A percentile compares a stretch with the other conserved stretches of the same genome.
Evolutionary conservation across 2,113 vertebrate genomes (phyloP).

Genomic region (Henicopernis longicauda): DNA sequence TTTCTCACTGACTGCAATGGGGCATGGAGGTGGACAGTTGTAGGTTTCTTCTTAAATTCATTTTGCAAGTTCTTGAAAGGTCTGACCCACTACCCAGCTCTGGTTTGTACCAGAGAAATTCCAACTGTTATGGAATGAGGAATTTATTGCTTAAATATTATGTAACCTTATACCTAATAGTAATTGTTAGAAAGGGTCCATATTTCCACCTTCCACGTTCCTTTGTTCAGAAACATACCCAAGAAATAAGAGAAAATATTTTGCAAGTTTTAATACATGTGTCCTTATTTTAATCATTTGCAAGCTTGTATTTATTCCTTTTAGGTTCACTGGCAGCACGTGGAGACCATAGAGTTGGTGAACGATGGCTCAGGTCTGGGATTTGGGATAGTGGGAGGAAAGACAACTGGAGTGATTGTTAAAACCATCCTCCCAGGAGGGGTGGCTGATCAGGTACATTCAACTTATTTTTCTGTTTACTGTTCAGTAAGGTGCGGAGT

Average conservation of each 20-base stretch:
- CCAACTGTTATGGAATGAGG: not conserved
- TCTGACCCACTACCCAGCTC: not conserved
- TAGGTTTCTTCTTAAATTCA: not conserved
- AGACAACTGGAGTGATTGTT: conserved; percentile 90
- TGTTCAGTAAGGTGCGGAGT: not conserved
- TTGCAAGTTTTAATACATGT: accelerated
- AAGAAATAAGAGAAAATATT: not conserved
- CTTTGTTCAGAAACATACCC: not conserved
- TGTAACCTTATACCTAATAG: not conserved
- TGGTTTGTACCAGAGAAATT: not conserved
- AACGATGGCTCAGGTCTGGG: conserved; percentile 94
- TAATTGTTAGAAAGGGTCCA: not conserved
- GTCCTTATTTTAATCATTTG: not conserved
- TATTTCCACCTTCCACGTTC: not conserved
- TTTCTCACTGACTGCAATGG: not conserved
- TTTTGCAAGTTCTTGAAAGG: not conserved
- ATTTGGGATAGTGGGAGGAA: conserved; percentile 94
- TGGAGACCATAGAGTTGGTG: conserved; percentile 91
- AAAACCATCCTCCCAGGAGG: conserved; percentile 95
- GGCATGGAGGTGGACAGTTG: not conserved
- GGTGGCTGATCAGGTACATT: conserved; percentile 88
- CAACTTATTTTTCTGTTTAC: not conserved
- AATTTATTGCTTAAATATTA: not conserved
- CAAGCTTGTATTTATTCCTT: conserved; percentile 22
- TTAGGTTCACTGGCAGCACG: conserved; percentile 87